phyloP scores from a whole-genome alignment of 1,140 invertebrate genomes.

The Hyphantria cunea region DNA sequence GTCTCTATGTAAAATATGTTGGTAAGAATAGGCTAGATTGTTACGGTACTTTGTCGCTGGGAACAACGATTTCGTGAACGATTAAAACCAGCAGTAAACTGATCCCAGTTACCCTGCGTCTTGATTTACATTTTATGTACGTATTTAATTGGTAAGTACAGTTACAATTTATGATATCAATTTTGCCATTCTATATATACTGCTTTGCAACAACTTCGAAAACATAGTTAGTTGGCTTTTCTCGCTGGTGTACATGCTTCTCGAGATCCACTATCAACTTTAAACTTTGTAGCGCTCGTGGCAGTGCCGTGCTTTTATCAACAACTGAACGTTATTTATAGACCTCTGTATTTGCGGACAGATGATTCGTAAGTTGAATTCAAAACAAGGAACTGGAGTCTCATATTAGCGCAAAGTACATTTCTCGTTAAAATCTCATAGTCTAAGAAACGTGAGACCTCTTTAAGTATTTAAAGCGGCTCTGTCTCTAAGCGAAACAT shows the following conservation, averaged over 20 bases:
- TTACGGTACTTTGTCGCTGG: conserved; percentile 1
- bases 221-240: conserved; percentile 37
- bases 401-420: conserved; percentile 5
- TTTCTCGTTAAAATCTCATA: conserved; percentile 16
- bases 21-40: background rate
- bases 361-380: conserved; percentile 47
- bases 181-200: conserved; percentile 26
- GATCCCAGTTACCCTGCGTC: conserved; percentile 15
- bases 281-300: conserved; percentile 66
- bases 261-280: conserved; percentile 68
- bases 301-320: conserved; percentile 54
- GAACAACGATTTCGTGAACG: conserved; percentile 26
- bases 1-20: background rate
- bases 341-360: conserved; percentile 37
- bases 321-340: conserved; percentile 60
- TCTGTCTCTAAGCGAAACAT: conserved; percentile 31
- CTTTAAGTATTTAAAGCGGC: background rate
- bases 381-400: conserved; percentile 16
- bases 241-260: conserved; percentile 50
- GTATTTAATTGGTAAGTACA: conserved; percentile 29
- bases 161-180: conserved; percentile 37
- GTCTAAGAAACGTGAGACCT: conserved; percentile 26
- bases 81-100: conserved; percentile 22
- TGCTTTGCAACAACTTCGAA: conserved; percentile 23
- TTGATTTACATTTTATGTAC: conserved; percentile 20